These are phyloP conservation scores for Nesogale talazaci DNA, from an alignment of 2,113 vertebrate genomes.

Conservation along the genomic window DNA sequence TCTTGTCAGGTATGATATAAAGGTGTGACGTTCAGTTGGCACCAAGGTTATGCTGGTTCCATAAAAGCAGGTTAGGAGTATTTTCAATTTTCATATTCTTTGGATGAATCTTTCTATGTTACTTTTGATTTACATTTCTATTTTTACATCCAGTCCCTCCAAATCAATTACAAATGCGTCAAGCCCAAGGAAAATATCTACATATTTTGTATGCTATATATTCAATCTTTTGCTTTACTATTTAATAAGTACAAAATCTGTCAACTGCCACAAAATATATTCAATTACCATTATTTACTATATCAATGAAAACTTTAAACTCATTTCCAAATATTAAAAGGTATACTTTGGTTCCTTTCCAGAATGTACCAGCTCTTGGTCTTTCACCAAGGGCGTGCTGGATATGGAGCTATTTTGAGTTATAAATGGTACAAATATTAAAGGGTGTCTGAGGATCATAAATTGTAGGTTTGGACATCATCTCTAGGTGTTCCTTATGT, in stretches of 20 bases:
- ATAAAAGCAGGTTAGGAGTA: background rate
- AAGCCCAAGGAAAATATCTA: background rate
- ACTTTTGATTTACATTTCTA: constrained; percentile 6
- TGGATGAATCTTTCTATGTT: background rate
- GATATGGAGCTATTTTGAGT: no score
- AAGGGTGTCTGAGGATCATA: background rate
- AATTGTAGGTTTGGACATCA: background rate
- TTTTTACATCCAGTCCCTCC: background rate
- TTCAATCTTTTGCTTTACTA: background rate
- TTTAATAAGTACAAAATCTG: constrained; percentile 6
- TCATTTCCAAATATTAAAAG: background rate
- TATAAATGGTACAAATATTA: no score
- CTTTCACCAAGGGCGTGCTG: no score
- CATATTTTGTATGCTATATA: background rate
- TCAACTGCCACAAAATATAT: background rate
- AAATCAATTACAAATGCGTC: background rate
- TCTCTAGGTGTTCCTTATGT: background rate
- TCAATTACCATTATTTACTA: constrained; percentile 17
- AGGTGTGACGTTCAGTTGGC: constrained; percentile 6
- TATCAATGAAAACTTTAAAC: background rate
- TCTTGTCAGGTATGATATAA: constrained; percentile 2
- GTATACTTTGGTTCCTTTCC: no score
- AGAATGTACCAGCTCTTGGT: no score
- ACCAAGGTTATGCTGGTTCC: background rate
- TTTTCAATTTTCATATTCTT: background rate